Base-by-base conservation (phyloP, 2,797 vertebrate genomes). In the Oreochromis grahami region DNA sequence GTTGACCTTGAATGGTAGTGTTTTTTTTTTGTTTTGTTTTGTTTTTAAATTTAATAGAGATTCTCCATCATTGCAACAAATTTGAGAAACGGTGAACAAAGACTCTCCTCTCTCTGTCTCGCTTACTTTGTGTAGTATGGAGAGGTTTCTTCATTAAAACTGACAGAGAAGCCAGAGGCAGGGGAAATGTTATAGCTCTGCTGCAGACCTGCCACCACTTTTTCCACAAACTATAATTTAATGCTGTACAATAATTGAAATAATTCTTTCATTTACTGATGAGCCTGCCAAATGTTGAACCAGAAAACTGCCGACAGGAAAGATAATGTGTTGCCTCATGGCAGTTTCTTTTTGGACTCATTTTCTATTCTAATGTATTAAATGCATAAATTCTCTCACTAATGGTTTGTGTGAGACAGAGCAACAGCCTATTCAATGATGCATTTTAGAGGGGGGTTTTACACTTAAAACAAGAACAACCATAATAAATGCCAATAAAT, bases 281-380 rank as follows among this genome's bases (percentile, higher is more conserved):
- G 88, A 92, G 92, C 84, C 93, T 95, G 95, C 95, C 95, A 96
- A 96, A 96, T 94, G 94, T 95, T 94, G 90, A 95, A 95, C 93
- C 93, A 90, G 90, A 93, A 94, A 95, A 95, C 92, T 95, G 93
- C 93, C 85, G 90, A 94, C 93, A 91, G 93, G 88, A 91, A 93
- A 92, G 92, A 95, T 96, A 95, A 94, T 95, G 92, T 90, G 88
- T 91, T 95, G 86, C 84, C 90, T 91, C 84, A 85, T 90, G 89
- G 92, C 90, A 68, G 88, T 92, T 92, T 90, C 92, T 89, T 93
- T 94, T 93, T 92, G 90, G 94, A 95, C 94, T 94, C 85, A 91
- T 95, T 95, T 94, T 94, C 89, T 93, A 94, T 94, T 94, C 89
- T 93, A 95, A 96, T 95, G 92, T 94, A 94, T 95, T 95, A 94